Conservation (phyloP, 2,797 vertebrate genomes). For the Hypotaenidia okinawae region DNA sequence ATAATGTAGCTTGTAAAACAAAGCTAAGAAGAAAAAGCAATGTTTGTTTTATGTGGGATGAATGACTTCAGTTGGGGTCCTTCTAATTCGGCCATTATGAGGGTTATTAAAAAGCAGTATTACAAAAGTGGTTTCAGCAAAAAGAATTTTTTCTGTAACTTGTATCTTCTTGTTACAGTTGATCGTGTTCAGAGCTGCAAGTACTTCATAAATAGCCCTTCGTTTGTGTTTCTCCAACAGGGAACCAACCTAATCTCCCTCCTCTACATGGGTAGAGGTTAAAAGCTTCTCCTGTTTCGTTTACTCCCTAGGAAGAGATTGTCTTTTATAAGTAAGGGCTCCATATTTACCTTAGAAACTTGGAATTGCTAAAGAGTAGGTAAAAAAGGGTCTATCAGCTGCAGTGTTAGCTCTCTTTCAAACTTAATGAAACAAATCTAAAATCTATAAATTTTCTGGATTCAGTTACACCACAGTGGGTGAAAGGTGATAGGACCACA, state of each 20-base stretch:
- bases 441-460: background rate
- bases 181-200: slow-evolving; percentile 74
- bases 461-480: background rate
- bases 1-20: slow-evolving; percentile 88
- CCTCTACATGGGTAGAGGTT: slow-evolving; percentile 6
- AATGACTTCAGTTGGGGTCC: slow-evolving; percentile 83
- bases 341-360: background rate
- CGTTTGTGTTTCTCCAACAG: slow-evolving; percentile 63
- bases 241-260: slow-evolving; percentile 53
- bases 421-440: background rate
- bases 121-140: slow-evolving; percentile 81
- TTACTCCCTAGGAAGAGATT: slow-evolving; percentile 60
- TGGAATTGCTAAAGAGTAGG: background rate
- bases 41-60: slow-evolving; percentile 95
- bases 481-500: background rate
- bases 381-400: background rate
- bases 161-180: slow-evolving; percentile 77
- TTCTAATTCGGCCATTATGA: slow-evolving; percentile 88
- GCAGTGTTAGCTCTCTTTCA: background rate
- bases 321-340: slow-evolving; percentile 38
- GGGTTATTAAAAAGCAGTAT: slow-evolving; percentile 85
- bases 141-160: slow-evolving; percentile 74
- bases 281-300: slow-evolving; percentile 51
- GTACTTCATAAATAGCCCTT: slow-evolving; percentile 69
- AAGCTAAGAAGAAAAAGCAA: slow-evolving; percentile 87